Conservation (phyloP, 2,113 vertebrate genomes). For the Halcyon malimbica region DNA sequence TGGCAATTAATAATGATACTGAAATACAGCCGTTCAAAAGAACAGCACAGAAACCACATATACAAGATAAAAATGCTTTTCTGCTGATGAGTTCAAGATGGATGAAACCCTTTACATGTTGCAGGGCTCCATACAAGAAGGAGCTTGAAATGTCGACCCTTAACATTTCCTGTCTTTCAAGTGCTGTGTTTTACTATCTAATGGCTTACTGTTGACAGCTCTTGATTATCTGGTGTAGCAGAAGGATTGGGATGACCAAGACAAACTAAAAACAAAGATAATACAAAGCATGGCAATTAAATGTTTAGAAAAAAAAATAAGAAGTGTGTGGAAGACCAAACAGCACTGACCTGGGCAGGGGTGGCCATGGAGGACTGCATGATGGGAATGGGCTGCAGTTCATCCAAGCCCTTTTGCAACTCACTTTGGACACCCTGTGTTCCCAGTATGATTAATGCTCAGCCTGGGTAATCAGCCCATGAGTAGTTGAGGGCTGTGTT, state of each 20-base stretch:
- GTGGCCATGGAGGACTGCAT: rapidly evolving
- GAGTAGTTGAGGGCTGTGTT: not conserved
- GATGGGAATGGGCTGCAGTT: not conserved
- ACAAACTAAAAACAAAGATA: conserved; percentile 9
- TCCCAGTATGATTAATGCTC: not conserved
- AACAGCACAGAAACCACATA: not conserved
- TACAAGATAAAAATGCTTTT: not conserved
- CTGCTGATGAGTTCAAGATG: conserved; percentile 11
- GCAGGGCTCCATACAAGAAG: not conserved
- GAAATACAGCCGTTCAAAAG: not conserved
- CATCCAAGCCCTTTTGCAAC: not conserved
- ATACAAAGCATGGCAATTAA: conserved; percentile 21
- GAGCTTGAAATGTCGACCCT: not conserved
- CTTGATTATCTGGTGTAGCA: not conserved
- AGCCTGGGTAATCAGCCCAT: not conserved
- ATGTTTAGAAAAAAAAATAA: not conserved
- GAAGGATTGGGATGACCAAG: not conserved
- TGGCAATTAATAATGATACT: not conserved
- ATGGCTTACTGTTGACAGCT: conserved; percentile 11
- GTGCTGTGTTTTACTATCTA: not conserved
- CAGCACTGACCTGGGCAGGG: not conserved
- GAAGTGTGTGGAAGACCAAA: not conserved
- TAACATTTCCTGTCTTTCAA: conserved; percentile 19
- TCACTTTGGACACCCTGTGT: not conserved
- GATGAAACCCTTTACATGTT: not conserved